These are phyloP conservation scores for Opisthograptis luteolata DNA, from an alignment of 2,888 invertebrate species.

Conservation along the genomic window DNA sequence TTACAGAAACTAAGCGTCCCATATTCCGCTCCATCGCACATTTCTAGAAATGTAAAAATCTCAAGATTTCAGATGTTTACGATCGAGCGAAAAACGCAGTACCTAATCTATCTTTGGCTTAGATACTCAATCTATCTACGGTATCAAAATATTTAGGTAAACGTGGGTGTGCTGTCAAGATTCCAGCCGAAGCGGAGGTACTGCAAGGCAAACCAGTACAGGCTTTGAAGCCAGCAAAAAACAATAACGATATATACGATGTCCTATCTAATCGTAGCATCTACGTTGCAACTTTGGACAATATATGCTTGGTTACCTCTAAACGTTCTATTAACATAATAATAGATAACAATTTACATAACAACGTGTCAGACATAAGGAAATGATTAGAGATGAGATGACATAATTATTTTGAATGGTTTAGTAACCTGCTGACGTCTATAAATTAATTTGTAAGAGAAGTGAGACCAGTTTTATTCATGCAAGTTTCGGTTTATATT, in stretches of 20 bases:
- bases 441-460: slow-evolving; percentile 11
- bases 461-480: slow-evolving; percentile 12
- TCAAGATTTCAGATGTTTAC: too few relatives aligned
- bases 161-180: slow-evolving; percentile 36
- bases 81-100: not conserved
- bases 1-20: too few relatives aligned
- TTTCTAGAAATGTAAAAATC: too few relatives aligned
- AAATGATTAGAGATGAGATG: slow-evolving; percentile 17
- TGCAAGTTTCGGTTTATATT: not conserved
- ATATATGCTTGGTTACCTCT: slow-evolving; percentile 25
- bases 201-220: slow-evolving; percentile 34
- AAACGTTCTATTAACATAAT: slow-evolving; percentile 15
- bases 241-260: slow-evolving; percentile 28
- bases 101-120: not conserved
- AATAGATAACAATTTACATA: slow-evolving; percentile 13
- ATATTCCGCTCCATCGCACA: too few relatives aligned
- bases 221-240: slow-evolving; percentile 24
- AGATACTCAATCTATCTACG: not conserved
- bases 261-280: slow-evolving; percentile 29
- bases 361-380: slow-evolving; percentile 23
- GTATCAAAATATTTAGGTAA: slow-evolving; percentile 26
- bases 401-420: slow-evolving; percentile 14
- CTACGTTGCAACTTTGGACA: slow-evolving; percentile 25
- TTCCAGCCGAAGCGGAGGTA: slow-evolving; percentile 33
- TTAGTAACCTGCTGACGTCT: slow-evolving; percentile 11